Evolutionary conservation across 2,113 vertebrate species (phyloP), one percentile per base, ranked within the genome.

Genomic region (Malurus cyaneus): DNA sequence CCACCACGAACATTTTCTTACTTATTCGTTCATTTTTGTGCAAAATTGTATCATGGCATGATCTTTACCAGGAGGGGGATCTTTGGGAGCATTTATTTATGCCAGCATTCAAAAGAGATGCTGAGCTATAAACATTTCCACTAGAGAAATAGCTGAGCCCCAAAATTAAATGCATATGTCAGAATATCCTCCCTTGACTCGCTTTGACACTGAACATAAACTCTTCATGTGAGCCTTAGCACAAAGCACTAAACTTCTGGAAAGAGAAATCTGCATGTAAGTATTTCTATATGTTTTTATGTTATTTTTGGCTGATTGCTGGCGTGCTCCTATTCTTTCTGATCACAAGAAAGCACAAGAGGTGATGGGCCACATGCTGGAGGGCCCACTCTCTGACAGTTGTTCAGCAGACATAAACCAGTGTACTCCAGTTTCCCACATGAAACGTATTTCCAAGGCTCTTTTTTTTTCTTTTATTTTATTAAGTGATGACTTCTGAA

Each of bases 301-400:
- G 89, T 96, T 92, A 79, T 94, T 97, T 96, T 96, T 93, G 89
- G 87, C 94, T 80, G 72, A 82, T 96, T 93, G 82, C 90, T 96
- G 88, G 82, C 85, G 31, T 93, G 44, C 69, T 91, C 74, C 92
- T 91, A 53, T 76, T 80, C 77, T 96, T 96, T 80, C 79, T 95
- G 93, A 90, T 93, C 95, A 31, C 87, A 93, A 87, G 91, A 95
- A 93, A 64, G 74, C 61, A 88, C 80, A 88, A 89, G 89, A 94
- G 92, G 96, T 96, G 96, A 96, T 96, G 93, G 95, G 88, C 92
- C 94, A 96, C 95, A 95, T 94, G 92, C 91, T 91, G 80, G 72
- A 91, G 76, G 81, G 87, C 67, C 86, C 65, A 6, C 28, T 88
- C 54, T 94, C 95, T 95, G 92, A 95, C 95, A 91, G 91, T 95